Evolutionary conservation across 2,113 vertebrate species (phyloP), one percentile per base, ranked within the genome.

Genomic region (Taurulus bubalis): DNA sequence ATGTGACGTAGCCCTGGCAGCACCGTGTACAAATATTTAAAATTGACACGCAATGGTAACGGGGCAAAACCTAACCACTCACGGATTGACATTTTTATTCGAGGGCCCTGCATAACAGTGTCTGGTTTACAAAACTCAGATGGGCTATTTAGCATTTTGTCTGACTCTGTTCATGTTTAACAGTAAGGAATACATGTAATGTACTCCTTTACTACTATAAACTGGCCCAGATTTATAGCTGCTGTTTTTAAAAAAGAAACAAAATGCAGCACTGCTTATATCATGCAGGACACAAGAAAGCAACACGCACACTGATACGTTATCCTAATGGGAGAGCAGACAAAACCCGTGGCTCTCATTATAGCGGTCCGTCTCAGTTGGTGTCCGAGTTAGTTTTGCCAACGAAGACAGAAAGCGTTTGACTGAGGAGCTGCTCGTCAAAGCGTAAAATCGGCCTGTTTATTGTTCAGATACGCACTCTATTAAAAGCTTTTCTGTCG

Each of bases 381-480:
- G 83, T 22, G 70, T 78, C 58, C 70, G n/a, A 36, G 34, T 80
- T 65, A 51, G 67, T 70, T 84, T 79, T 67, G 49, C 71, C 24
- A 79, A 79, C 71, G 77, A 45, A 85, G 64, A 42, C 62, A n/a
- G 42, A 4, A 42, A 59, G 47, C 40, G 28, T 56, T 51, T 77
- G n/a, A 34, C 75, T 20, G 53, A 34, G 14, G 24, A 47, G 70
- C 69, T 65, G 71, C 26, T 91, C 53, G 24, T 71, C 45, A 20
- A 53, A 80, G 80, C 1, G 16, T 75, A 30, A 82, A 78, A 55
- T 28, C 7, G 8, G 51, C 49, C 32, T 7, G 1, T 8, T 47
- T 36, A 55, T 82, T 75, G 77, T 80, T 70, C 26, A 67, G 28
- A 45, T 15, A 15, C 47, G 18, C 11, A 4, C 51, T 11, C 8